A percentile compares a stretch with the other conserved stretches of the same genome.
Conservation (phyloP, 2,113 vertebrate species). For the Aleadryas rufinucha region DNA sequence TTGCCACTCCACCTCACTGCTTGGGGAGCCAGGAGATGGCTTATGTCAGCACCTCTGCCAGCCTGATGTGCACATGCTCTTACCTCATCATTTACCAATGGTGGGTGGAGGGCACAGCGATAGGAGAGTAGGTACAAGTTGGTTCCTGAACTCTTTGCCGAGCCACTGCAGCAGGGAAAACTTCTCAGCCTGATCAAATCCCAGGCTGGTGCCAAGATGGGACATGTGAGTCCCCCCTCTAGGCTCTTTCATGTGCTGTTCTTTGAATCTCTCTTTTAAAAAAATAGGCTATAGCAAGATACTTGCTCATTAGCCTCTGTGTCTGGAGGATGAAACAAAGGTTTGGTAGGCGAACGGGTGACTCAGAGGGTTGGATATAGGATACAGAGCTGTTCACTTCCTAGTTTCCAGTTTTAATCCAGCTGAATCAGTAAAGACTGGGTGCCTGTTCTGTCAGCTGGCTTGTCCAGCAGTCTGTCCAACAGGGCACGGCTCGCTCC, state of each 20-base stretch:
- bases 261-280: not conserved
- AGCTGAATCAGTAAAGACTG: not conserved
- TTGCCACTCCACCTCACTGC: not conserved
- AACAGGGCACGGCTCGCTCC: not conserved
- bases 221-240: not conserved
- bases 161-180: not conserved
- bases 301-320: not conserved
- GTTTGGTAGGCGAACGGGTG: conserved; percentile 1
- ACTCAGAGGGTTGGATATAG: conserved; percentile 36
- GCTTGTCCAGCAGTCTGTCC: not conserved
- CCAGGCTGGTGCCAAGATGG: not conserved
- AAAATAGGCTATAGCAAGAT: not conserved
- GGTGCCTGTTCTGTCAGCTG: not conserved
- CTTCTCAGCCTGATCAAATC: not conserved
- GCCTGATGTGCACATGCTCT: not conserved
- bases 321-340: conserved; percentile 19
- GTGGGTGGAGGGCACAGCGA: conserved; percentile 22
- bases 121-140: not conserved
- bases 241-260: not conserved
- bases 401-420: conserved; percentile 3
- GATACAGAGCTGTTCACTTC: not conserved
- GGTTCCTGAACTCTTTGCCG: not conserved
- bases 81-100: not conserved
- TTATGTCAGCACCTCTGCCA: conserved; percentile 22
- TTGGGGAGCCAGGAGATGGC: not conserved